A percentile compares a stretch with the other conserved stretches of the same genome.
Conservation (phyloP, 2,797 vertebrate genomes). For the Eulemur rubriventer region DNA sequence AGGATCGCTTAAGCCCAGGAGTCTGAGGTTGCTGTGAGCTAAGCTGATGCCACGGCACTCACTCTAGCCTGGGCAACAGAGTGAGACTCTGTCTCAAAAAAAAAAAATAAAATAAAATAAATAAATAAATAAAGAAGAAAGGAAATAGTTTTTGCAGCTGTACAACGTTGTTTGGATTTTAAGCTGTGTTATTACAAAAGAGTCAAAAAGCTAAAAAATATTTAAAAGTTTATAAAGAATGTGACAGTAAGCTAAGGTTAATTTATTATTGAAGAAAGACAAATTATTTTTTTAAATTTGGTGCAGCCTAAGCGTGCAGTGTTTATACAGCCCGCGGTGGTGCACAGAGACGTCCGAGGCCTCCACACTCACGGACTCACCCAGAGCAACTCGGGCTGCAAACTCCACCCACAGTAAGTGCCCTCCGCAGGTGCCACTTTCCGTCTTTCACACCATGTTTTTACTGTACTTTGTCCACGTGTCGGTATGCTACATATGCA, state of each 20-base stretch:
- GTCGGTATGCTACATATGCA: rapidly evolving
- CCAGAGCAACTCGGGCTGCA: not conserved
- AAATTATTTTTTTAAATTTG: not conserved
- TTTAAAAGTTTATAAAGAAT: not conserved
- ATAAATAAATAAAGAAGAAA: too few relatives aligned
- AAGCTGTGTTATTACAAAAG: not conserved
- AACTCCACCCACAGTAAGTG: too few relatives aligned
- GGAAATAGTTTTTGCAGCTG: not conserved
- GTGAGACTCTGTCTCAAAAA: too few relatives aligned
- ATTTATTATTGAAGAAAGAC: not conserved
- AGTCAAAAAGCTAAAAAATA: not conserved
- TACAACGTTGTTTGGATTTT: not conserved
- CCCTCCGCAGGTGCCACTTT: not conserved
- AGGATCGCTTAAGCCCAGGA: too few relatives aligned
- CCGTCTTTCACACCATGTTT: not conserved
- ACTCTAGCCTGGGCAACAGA: too few relatives aligned
- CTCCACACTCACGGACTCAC: not conserved
- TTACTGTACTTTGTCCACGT: too few relatives aligned
- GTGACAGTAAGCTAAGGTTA: not conserved
- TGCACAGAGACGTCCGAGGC: rapidly evolving
- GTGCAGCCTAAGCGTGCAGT: not conserved
- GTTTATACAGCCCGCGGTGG: rapidly evolving
- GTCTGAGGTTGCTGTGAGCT: too few relatives aligned
- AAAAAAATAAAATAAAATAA: too few relatives aligned
- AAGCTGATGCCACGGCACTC: too few relatives aligned